Conservation (phyloP, 2,113 vertebrate genomes). For the Gobius niger region DNA sequence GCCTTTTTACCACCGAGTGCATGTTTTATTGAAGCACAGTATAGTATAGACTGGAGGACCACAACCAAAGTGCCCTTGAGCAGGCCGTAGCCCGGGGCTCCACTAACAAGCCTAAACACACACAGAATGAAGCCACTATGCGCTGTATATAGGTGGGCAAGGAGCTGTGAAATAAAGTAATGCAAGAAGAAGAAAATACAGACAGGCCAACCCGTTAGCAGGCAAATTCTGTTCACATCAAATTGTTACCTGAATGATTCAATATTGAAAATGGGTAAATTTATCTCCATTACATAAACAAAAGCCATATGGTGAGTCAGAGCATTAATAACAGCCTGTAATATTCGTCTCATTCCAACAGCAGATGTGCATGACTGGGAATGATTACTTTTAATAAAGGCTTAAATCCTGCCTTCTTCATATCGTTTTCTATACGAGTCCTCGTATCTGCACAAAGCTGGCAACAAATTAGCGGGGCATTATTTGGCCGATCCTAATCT, state of each 20-base stretch:
- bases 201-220: not conserved
- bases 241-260: conserved; percentile 8
- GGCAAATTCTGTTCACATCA: not conserved
- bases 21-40: conserved; percentile 34
- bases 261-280: conserved; percentile 16
- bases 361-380: conserved; percentile 25
- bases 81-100: conserved; percentile 13
- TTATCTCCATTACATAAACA: conserved; percentile 37
- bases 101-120: conserved; percentile 16
- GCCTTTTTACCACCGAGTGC: conserved; percentile 14
- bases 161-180: not conserved
- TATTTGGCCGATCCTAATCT: conserved; percentile 45
- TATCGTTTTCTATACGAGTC: conserved; percentile 31
- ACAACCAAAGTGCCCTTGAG: conserved; percentile 16
- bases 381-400: conserved; percentile 56
- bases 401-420: conserved; percentile 35
- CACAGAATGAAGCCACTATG: not conserved
- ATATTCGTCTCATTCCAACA: conserved; percentile 33
- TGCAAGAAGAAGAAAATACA: not conserved
- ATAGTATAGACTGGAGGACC: not conserved
- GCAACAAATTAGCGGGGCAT: conserved; percentile 33
- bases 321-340: conserved; percentile 11
- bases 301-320: conserved; percentile 29
- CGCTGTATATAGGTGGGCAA: not conserved
- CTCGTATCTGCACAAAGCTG: conserved; percentile 22